Conservation (phyloP, 2,797 vertebrate species). For the Eulemur mongoz region DNA sequence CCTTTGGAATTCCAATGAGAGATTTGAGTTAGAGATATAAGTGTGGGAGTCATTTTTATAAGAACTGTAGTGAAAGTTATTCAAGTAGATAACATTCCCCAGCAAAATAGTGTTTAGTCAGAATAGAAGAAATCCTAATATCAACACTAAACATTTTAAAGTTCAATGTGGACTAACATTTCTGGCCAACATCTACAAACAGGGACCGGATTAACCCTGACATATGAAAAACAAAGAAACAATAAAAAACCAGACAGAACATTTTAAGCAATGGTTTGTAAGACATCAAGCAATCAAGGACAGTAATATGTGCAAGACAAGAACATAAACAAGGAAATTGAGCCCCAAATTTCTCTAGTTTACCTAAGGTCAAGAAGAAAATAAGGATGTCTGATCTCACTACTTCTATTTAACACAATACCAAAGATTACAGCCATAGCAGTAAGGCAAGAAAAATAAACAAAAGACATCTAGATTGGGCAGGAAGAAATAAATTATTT, state of each 20-base stretch:
- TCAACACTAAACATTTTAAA: neutral
- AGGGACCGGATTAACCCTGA: neutral
- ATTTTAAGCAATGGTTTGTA: neutral
- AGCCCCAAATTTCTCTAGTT: neutral
- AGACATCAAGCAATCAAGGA: neutral
- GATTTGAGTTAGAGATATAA: neutral
- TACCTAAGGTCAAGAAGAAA: neutral
- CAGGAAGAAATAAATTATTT: neutral
- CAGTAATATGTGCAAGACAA: neutral
- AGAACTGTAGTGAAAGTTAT: neutral
- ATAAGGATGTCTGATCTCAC: neutral
- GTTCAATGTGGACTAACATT: neutral
- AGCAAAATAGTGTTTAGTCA: neutral
- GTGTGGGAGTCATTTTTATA: neutral
- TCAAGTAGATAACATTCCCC: neutral
- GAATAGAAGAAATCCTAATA: neutral
- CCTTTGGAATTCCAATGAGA: neutral
- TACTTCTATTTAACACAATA: neutral
- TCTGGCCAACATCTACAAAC: neutral
- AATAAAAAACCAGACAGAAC: neutral
- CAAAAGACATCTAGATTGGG: neutral
- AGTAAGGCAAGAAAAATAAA: neutral
- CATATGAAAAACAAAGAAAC: neutral
- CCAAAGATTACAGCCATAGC: neutral
- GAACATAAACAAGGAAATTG: neutral